Evolutionary conservation across 2,888 invertebrate genomes (phyloP), one percentile per base, ranked within the genome.

Genomic region (Lasioglossum marginatum): DNA sequence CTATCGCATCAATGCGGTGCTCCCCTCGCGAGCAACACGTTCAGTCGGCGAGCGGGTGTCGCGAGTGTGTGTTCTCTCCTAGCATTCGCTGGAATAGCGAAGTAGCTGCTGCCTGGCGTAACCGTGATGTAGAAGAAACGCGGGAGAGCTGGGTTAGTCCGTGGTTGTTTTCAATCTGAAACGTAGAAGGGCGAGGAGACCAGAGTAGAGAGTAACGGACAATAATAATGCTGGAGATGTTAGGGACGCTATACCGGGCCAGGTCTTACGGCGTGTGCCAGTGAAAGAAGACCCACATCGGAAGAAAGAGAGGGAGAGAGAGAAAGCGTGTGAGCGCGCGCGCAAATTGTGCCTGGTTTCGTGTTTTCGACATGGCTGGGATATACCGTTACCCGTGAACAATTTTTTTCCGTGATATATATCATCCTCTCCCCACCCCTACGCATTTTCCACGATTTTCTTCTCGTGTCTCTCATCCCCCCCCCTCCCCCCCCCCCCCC

Each of bases 381-480:
- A 83, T 82, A 68, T 86, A 89, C 90, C 90, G 90, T 90, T 90
- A 89, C 73, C 83, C 84, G 82, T 81, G 86, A 78, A 75, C 68
- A 70, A 75, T 83, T 87, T 82, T 79, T 63, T 37, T 48, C 12
- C 12, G n/a, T n/a, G 57, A 57, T n/a, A 45, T 45, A 45, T 19
- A 45, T 45, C 1, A 1, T 16, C 68, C 4, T 45, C 16, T 45
- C 45, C 45, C 45, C 16, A 14, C 43, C 14, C 23, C 37, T 10
- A 12, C 23, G n/a, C 8, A 57, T 40, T 70, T 70, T 70, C 68
- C 12, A 66, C 34, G 19, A 57, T 34, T 34, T 66, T n/a, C 19
- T 40, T 40, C 12, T 40, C 14, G 23, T 4, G n/a, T n/a, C 12
- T n/a, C 12, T 16, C n/a, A 14, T 6, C 14, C 43, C 27, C n/a